Percentiles rank a stretch among this genome's conserved stretches.
phyloP scores from a whole-genome alignment of 1,140 invertebrate genomes.

The Pseudomyrmex cubaensis region DNA sequence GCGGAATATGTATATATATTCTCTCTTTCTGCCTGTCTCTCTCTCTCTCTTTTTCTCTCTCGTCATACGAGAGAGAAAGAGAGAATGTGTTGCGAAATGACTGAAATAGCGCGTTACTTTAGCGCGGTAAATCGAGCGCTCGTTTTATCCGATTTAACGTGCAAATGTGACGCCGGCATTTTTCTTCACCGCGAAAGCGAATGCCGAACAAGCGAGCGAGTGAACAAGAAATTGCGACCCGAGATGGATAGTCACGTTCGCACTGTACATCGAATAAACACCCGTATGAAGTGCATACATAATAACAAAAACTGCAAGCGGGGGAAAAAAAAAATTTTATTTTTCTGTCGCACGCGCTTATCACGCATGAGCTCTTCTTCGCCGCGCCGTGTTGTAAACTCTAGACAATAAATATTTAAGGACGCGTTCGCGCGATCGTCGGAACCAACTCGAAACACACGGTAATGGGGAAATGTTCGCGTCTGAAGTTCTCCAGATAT shows the following conservation, averaged over 20 bases:
- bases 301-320: slow-evolving; percentile 42
- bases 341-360: slow-evolving; percentile 28
- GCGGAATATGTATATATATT: slow-evolving; percentile 24
- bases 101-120: slow-evolving; percentile 57
- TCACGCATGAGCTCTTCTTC: slow-evolving; percentile 2
- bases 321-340: slow-evolving; percentile 18
- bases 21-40: too few relatives aligned
- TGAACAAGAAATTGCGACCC: slow-evolving; percentile 54
- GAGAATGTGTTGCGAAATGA: slow-evolving; percentile 49
- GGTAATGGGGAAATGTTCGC: neutral
- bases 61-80: too few relatives aligned
- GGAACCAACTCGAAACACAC: slow-evolving; percentile 29
- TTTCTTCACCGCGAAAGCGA: slow-evolving; percentile 69
- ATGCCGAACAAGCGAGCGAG: slow-evolving; percentile 35
- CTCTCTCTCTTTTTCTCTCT: too few relatives aligned
- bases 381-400: neutral
- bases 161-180: slow-evolving; percentile 69
- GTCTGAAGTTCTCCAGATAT: slow-evolving; percentile 29
- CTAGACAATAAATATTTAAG: slow-evolving; percentile 47
- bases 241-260: slow-evolving; percentile 61
- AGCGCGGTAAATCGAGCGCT: slow-evolving; percentile 75
- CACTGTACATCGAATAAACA: slow-evolving; percentile 61
- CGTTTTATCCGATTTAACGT: slow-evolving; percentile 71
- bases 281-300: slow-evolving; percentile 55
- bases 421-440: slow-evolving; percentile 16